Base-by-base conservation (phyloP, 2,888 invertebrate genomes). In the Lepidocyrtoides sp. region DNA sequence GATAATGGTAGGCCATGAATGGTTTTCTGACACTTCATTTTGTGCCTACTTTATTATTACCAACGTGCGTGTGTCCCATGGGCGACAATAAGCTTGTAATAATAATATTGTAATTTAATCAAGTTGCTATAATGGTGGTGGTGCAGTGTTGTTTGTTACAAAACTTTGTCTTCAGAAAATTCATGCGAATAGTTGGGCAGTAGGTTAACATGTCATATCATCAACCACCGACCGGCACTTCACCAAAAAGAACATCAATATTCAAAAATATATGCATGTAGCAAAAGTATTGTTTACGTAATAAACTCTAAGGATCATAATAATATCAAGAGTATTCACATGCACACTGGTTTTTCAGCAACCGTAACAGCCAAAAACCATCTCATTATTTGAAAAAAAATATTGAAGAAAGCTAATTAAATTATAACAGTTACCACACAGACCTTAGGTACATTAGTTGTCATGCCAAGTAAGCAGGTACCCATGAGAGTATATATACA, bases 361-460 rank as follows among this genome's bases (percentile, higher is more conserved):
- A n/a, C n/a, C n/a, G 12, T 36, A 2, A 20, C 26, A 60, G 23
- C 12, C 44, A 44, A 44, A 17, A 72, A 23, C 44, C 44, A 72
- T 41, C 20, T 44, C 44, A 36, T 41, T 36, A 69, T 17, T 69
- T 69, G 17, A 17, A 12, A 69, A 69, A 12, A 17, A 69, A 41
- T 44, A 72, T 72, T 72, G 72, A 72, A 44, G 41, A n/a, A n/a
- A n/a, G 72, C 72, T 72, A 72, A 72, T 72, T 72, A 44, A 72
- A 72, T 72, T 72, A 20, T 20, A 72, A 44, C 32, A 32, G 26
- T 66, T 32, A 32, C 66, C 32, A 32, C 66, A 32, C n/a, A 66
- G 2, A 17, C 17, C 8, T 69, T n/a, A n/a, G 69, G 17, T 12
- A n/a, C 36, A 36, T 17, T 17, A 2, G n/a, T 26, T 23, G 2